phyloP scores from a whole-genome alignment of 2,797 vertebrate species.

The Pantherophis vulpinus region DNA sequence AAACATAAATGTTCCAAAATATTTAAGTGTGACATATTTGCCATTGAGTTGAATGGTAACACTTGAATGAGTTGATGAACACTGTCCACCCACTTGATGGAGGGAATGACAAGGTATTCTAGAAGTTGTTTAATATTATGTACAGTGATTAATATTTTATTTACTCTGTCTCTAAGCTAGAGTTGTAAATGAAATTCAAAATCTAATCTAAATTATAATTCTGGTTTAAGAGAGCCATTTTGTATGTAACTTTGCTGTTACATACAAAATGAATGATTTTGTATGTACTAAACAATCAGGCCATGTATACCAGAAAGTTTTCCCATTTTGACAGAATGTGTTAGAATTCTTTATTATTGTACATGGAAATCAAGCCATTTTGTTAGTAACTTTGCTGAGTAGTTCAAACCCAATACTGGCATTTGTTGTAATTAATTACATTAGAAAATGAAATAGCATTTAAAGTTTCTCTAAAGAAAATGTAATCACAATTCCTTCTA shows the following conservation, averaged over 20 bases:
- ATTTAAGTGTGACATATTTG: background rate
- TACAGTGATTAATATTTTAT: background rate
- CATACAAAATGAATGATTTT: too few species aligned
- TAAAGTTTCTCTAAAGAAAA: background rate
- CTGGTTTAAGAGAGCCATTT: background rate
- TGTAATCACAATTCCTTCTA: background rate
- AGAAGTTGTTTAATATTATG: background rate
- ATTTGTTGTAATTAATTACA: background rate
- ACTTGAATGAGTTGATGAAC: background rate
- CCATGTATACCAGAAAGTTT: background rate
- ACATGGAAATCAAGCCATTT: background rate
- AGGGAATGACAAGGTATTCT: background rate
- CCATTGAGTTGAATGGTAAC: background rate
- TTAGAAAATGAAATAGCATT: background rate
- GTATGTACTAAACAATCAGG: background rate
- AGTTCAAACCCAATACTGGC: background rate
- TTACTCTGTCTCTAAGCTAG: background rate
- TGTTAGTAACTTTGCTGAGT: too few species aligned
- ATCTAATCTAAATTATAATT: background rate
- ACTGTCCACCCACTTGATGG: background rate
- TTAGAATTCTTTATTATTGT: background rate
- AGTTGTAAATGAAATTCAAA: background rate
- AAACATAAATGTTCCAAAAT: background rate
- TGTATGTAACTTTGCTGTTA: background rate
- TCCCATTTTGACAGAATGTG: background rate